These are phyloP conservation scores for Antheraea assamensis DNA, from an alignment of 2,888 invertebrate species.

Conservation along the genomic window DNA sequence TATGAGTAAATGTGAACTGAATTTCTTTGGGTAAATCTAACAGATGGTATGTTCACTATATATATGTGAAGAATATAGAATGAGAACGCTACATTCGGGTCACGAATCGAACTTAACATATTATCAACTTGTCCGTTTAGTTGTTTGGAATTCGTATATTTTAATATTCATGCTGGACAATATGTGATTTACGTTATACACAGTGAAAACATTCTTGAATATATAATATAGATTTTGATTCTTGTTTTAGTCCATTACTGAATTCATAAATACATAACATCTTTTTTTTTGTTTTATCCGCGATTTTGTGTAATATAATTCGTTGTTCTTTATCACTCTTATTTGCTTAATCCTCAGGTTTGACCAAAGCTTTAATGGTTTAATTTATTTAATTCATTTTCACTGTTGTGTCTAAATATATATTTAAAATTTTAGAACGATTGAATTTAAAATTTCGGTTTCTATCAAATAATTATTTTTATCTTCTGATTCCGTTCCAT, in stretches of 20 bases:
- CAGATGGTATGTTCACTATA: neutral
- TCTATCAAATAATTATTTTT: too few relatives aligned
- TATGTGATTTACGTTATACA: conserved; percentile 41
- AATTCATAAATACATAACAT: neutral
- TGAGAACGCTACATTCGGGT: conserved; percentile 40
- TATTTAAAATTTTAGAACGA: too few relatives aligned
- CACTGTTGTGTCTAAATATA: too few relatives aligned
- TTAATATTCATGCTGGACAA: conserved; percentile 39
- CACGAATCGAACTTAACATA: conserved; percentile 35
- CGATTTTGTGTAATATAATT: neutral
- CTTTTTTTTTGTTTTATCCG: neutral
- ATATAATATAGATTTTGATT: conserved; percentile 33
- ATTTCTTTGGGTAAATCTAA: neutral
- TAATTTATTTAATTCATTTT: too few relatives aligned
- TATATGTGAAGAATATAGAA: neutral
- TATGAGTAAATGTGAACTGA: too few relatives aligned
- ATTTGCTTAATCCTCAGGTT: neutral
- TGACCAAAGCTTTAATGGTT: too few relatives aligned
- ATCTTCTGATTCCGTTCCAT: too few relatives aligned
- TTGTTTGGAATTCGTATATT: conserved; percentile 43
- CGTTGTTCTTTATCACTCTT: neutral
- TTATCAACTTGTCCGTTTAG: conserved; percentile 29
- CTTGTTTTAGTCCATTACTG: neutral
- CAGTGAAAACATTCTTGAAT: conserved; percentile 43
- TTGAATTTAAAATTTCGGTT: too few relatives aligned